Evolutionary conservation across 2,888 invertebrate genomes (phyloP).

Genomic region (Argyresthia goedartella): DNA sequence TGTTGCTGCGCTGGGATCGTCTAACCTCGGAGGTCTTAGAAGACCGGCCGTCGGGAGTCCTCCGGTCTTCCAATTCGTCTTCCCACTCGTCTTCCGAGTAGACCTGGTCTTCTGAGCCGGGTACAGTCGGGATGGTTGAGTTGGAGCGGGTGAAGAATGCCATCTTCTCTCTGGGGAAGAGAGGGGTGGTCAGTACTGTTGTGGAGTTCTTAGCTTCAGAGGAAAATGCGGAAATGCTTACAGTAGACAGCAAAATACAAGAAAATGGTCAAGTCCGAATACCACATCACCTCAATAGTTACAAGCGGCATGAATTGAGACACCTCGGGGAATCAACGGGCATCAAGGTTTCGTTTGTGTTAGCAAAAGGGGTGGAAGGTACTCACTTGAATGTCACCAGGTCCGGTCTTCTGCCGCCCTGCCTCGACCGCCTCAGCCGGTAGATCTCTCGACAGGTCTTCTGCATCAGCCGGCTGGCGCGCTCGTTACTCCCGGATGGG

Average conservation of each 20-base stretch:
- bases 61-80: conserved; percentile 47
- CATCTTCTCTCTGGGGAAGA: conserved; percentile 88
- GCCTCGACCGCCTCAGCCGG: conserved; percentile 87
- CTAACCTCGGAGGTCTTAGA: conserved; percentile 57
- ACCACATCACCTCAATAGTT: too few species aligned
- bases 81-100: conserved; percentile 64
- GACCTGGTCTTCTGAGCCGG: conserved; percentile 72
- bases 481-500: conserved; percentile 51
- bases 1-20: conserved; percentile 13
- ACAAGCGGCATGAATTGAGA: too few species aligned
- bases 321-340: too few species aligned
- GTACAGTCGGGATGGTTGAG: conserved; percentile 80
- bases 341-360: too few species aligned
- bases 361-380: too few species aligned
- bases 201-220: too few species aligned
- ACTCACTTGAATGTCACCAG: conserved; percentile 93
- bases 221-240: too few species aligned
- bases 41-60: conserved; percentile 58
- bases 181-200: neutral
- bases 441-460: conserved; percentile 94
- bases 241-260: too few species aligned
- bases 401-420: conserved; percentile 90
- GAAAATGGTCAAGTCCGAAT: too few species aligned
- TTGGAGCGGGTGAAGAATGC: conserved; percentile 93
- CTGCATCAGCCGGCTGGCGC: conserved; percentile 85